These are phyloP conservation scores for Cladorhizidae sp. DNA, from an alignment of 37 sponge, comb jelly and placozoan genomes.

Conservation along the genomic window DNA sequence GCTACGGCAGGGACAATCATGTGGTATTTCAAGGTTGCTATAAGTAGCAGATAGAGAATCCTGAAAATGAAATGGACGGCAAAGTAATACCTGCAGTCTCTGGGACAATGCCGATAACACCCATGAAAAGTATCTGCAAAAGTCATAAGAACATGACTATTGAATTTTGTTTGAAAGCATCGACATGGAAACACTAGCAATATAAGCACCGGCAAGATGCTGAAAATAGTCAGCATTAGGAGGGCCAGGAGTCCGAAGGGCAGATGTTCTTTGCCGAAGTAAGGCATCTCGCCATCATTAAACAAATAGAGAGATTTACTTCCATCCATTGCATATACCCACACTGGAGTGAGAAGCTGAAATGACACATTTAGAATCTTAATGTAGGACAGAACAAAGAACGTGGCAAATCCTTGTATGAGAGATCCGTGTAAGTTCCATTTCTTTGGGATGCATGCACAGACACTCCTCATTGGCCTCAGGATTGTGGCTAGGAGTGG, in stretches of 20 bases:
- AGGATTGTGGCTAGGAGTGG: not conserved
- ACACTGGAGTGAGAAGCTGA: not conserved
- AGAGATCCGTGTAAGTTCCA: not conserved
- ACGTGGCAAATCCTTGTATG: too few species aligned
- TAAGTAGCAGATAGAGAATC: not conserved
- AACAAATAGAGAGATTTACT: not conserved
- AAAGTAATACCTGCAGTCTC: not conserved
- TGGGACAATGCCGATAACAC: not conserved
- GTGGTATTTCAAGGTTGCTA: not conserved
- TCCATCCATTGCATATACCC: not conserved
- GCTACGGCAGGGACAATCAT: not conserved
- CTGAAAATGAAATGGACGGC: not conserved
- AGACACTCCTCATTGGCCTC: not conserved
- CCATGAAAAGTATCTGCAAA: conserved; percentile 6
- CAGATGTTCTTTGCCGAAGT: conserved; percentile 10
- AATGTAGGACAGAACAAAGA: conserved; percentile 1
- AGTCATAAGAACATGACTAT: not conserved
- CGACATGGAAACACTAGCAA: not conserved
- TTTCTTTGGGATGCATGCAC: not conserved
- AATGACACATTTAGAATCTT: conserved; percentile 4
- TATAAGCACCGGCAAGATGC: not conserved
- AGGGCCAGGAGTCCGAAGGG: conserved; percentile 3
- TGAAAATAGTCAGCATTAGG: not conserved
- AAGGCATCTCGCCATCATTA: not conserved
- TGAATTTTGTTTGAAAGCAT: not conserved